These are phyloP conservation scores for Pseudococcus longispinus DNA, from an alignment of 2,888 invertebrate genomes.

Conservation along the genomic window DNA sequence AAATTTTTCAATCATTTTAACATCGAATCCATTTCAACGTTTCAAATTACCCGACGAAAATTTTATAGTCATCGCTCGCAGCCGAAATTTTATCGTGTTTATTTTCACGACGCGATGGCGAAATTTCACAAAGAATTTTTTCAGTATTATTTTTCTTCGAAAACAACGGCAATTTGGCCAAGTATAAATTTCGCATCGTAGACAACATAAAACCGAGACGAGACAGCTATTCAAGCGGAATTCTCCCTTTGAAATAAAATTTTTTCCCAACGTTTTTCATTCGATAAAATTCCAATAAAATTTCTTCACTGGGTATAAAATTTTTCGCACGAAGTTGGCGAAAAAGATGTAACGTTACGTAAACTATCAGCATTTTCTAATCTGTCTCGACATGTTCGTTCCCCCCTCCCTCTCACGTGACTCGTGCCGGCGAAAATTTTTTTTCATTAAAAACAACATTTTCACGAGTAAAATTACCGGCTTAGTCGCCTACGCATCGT, in stretches of 20 bases:
- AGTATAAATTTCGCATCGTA: neutral
- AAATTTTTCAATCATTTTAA: no score
- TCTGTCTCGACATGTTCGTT: no score
- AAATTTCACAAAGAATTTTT: neutral
- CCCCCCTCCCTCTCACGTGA: no score
- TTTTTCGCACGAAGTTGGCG: no score
- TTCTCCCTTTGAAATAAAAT: neutral
- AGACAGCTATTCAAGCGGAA: neutral
- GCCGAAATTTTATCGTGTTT: neutral
- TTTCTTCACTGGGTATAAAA: neutral
- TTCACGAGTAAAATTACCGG: neutral
- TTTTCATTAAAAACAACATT: neutral
- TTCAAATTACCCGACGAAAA: no score
- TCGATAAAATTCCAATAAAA: neutral
- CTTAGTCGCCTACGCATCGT: neutral
- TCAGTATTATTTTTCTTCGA: neutral
- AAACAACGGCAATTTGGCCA: neutral
- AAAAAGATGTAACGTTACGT: no score
- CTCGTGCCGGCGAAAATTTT: no score
- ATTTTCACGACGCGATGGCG: neutral
- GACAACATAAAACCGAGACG: neutral
- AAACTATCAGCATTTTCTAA: neutral
- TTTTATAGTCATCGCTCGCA: no score
- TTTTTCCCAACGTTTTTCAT: neutral
- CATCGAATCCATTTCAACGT: no score